A percentile compares a stretch with the other conserved stretches of the same genome.
These are phyloP conservation scores for Oscarella lobularis DNA, from an alignment of 37 sponge, comb jelly and placozoan genomes.

Conservation along the genomic window DNA sequence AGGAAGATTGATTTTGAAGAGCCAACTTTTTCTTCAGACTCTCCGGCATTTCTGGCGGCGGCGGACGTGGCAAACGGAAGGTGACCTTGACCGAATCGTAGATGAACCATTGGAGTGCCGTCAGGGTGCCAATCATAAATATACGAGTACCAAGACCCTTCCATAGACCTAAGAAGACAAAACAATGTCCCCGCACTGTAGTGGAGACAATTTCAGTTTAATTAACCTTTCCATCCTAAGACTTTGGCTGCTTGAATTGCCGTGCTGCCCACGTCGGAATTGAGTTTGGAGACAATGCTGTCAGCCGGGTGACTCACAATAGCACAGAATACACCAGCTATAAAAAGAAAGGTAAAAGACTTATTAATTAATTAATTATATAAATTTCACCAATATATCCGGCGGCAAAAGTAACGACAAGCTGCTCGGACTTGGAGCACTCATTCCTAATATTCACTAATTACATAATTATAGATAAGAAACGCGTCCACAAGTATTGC, in stretches of 20 bases:
- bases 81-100: slow-evolving; percentile 94
- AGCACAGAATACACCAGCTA: slow-evolving; percentile 99
- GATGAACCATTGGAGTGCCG: slow-evolving; percentile 99
- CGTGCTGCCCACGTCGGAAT: slow-evolving; percentile 82
- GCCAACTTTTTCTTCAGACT: slow-evolving; percentile 72
- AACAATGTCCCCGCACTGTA: background rate
- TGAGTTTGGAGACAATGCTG: slow-evolving; percentile 92
- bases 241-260: slow-evolving; percentile 71
- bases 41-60: slow-evolving; percentile 98
- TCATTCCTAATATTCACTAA: slow-evolving; percentile 8
- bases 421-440: slow-evolving; percentile 72
- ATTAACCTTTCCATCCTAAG: slow-evolving; percentile 72
- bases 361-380: background rate
- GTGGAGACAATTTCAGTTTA: background rate
- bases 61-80: slow-evolving; percentile 96
- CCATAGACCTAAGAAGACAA: slow-evolving; percentile 64
- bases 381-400: slow-evolving; percentile 66
- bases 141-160: slow-evolving; percentile 93
- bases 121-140: slow-evolving; percentile 96
- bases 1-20: background rate
- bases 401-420: slow-evolving; percentile 95
- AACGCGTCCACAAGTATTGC: too few relatives aligned
- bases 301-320: slow-evolving; percentile 96
- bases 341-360: background rate
- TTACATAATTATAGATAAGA: slow-evolving; percentile 21